Conservation (phyloP, 1,140 invertebrate species). For the Macrobrachium nipponense region DNA sequence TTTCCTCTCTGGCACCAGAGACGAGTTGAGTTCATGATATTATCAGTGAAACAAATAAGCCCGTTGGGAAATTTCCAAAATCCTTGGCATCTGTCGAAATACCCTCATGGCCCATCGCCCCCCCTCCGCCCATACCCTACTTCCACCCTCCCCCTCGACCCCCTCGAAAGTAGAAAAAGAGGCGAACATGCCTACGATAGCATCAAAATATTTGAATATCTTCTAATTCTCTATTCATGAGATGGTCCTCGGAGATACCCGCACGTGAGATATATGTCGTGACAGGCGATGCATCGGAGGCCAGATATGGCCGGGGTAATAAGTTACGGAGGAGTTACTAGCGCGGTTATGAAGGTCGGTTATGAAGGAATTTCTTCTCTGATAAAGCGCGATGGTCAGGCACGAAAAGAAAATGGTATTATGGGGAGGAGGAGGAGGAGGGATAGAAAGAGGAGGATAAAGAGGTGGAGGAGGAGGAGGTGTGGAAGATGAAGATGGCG, state of each 20-base stretch:
- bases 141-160: too few species aligned
- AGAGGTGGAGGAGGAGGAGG: constrained; percentile 22
- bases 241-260: background rate
- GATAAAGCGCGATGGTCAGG: background rate
- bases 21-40: background rate
- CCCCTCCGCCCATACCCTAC: too few species aligned
- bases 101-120: too few species aligned
- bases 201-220: constrained; percentile 8
- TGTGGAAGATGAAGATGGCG: background rate
- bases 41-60: background rate
- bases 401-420: background rate
- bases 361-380: too few species aligned
- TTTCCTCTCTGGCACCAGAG: background rate
- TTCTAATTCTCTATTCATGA: constrained; percentile 13
- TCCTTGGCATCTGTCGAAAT: too few species aligned
- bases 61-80: too few species aligned
- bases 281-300: too few species aligned
- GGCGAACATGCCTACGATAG: background rate
- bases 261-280: too few species aligned
- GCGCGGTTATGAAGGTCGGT: too few species aligned
- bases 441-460: too few species aligned
- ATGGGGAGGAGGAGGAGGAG: background rate
- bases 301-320: too few species aligned
- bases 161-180: background rate
- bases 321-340: too few species aligned